Percentiles rank a stretch among this genome's conserved stretches.
Evolutionary conservation across 1,140 invertebrate genomes (phyloP).

Genomic region (Monomorium pharaonis): DNA sequence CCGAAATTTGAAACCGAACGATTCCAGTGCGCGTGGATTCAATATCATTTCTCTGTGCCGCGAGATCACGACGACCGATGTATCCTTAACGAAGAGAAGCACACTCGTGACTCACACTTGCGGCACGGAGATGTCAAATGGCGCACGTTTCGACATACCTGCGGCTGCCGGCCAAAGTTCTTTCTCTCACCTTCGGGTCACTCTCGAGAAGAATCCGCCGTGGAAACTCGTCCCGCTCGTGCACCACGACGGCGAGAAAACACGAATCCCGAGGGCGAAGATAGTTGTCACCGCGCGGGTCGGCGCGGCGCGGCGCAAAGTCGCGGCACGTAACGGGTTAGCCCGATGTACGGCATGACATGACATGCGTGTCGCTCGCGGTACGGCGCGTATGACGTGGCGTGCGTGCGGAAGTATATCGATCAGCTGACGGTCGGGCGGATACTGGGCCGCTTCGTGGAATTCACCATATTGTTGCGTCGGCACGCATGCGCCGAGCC

Average conservation of each 20-base stretch:
- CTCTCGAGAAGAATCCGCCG: neutral
- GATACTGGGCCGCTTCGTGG: conserved; percentile 80
- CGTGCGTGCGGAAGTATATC: conserved; percentile 78
- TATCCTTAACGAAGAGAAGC: neutral
- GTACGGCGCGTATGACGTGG: conserved; percentile 70
- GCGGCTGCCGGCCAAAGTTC: neutral
- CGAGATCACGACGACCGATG: neutral
- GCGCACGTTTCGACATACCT: conserved; percentile 27
- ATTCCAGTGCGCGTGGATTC: too few relatives aligned
- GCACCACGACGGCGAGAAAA: neutral
- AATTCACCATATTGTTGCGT: conserved; percentile 80
- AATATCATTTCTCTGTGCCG: neutral
- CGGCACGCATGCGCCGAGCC: conserved; percentile 78
- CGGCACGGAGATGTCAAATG: neutral
- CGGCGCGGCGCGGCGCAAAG: conserved; percentile 38
- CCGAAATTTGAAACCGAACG: neutral
- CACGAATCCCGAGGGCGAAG: conserved; percentile 10
- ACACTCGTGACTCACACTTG: neutral
- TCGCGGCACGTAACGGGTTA: conserved; percentile 65
- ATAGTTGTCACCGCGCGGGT: too few relatives aligned
- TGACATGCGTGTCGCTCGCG: conserved; percentile 73
- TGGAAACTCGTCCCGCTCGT: neutral
- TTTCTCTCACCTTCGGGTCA: neutral
- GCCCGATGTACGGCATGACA: conserved; percentile 72
- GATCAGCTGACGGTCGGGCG: conserved; percentile 84